Conservation (phyloP, 2,888 invertebrate genomes). For the Oithona nana region DNA sequence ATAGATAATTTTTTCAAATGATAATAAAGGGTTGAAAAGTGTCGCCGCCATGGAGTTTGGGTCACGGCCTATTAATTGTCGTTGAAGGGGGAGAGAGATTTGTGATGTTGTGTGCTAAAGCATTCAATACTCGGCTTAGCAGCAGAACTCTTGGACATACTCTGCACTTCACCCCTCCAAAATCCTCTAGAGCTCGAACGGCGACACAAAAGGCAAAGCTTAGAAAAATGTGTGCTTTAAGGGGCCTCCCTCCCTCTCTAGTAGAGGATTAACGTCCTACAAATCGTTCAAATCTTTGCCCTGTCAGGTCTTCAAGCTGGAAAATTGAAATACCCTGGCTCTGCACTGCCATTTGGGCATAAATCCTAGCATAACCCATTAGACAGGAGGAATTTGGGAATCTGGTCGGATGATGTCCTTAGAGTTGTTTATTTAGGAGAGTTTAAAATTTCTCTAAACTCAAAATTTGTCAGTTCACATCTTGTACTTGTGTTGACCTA, state of each 20-base stretch:
- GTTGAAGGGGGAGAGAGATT: background rate
- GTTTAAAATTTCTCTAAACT: no score
- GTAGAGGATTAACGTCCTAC: background rate
- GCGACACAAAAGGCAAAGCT: constrained; percentile 1
- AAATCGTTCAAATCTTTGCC: background rate
- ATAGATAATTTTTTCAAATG: no score
- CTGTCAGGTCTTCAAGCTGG: background rate
- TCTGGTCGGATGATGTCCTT: no score
- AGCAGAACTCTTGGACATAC: no score
- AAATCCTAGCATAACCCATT: constrained; percentile 19
- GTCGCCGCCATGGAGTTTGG: background rate
- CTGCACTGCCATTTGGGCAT: constrained; percentile 18
- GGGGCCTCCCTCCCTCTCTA: background rate
- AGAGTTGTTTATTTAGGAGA: no score
- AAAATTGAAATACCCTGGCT: background rate
- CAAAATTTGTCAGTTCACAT: no score
- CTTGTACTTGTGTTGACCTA: no score
- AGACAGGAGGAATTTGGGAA: no score
- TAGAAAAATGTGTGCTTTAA: background rate
- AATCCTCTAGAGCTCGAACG: no score
- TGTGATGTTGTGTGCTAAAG: background rate
- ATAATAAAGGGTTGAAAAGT: no score
- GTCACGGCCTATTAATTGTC: background rate
- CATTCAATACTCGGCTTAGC: background rate
- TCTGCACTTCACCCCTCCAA: background rate